Evolutionary conservation across 2,797 vertebrate species (phyloP).

Genomic region (Enteromius paludinosus): DNA sequence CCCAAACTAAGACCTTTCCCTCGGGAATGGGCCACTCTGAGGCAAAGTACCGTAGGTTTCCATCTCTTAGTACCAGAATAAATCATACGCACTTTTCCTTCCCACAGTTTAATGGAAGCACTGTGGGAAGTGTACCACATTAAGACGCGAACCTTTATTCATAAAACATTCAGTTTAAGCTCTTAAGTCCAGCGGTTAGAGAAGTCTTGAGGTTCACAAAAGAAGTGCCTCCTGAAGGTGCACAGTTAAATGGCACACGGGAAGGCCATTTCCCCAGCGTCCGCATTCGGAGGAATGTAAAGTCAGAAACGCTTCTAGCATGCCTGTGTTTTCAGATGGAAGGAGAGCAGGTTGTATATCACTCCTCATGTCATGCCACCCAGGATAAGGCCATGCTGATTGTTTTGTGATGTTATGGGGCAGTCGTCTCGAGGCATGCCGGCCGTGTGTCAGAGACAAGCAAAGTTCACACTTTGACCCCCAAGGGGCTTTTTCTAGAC

Average conservation of each 20-base stretch:
- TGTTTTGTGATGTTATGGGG: conserved; percentile 69
- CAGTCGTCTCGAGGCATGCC: conserved; percentile 54
- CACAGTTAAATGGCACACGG: conserved; percentile 51
- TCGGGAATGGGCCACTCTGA: conserved; percentile 28
- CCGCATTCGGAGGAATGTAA: conserved; percentile 58
- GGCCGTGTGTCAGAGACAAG: conserved; percentile 51
- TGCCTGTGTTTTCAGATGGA: conserved; percentile 54
- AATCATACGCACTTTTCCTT: conserved; percentile 30
- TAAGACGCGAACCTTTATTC: conserved; percentile 69
- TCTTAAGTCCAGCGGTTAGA: conserved; percentile 62
- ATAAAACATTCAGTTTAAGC: conserved; percentile 74
- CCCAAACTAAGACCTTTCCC: conserved; percentile 18
- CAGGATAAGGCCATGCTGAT: conserved; percentile 42
- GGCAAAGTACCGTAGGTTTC: conserved; percentile 38
- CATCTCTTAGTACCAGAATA: conserved; percentile 51
- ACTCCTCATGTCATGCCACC: conserved; percentile 57
- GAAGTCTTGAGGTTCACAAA: conserved; percentile 60
- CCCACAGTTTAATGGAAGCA: conserved; percentile 68
- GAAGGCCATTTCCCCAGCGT: conserved; percentile 49
- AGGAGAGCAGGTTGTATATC: conserved; percentile 61
- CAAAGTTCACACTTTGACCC: conserved; percentile 56
- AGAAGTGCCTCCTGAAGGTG: conserved; percentile 53
- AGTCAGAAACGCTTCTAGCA: conserved; percentile 17
- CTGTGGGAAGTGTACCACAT: conserved; percentile 67
- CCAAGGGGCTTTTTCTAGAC: conserved; percentile 65